Evolutionary conservation across 2,797 vertebrate genomes (phyloP), one percentile per base, ranked within the genome.

Genomic region (Moxostoma hubbsi): DNA sequence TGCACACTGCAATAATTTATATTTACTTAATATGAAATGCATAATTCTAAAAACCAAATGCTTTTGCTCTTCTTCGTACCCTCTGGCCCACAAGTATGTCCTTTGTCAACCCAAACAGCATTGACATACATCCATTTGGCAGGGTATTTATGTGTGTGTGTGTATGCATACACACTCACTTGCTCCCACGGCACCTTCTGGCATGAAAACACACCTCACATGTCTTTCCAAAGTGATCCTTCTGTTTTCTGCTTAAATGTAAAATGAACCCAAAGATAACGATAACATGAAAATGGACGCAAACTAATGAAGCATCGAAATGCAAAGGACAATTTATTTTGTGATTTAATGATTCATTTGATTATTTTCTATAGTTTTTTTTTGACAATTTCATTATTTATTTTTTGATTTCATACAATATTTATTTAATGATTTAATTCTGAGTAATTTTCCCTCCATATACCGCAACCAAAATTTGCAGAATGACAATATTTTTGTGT

Each of bases 161-260:
- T 57, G 50, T 82, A 73, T 45, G 51, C 57, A 75, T 36, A 65
- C 59, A 71, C 50, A 36, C 76, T 79, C 24, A 36, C 82, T 64
- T 72, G 55, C 71, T 87, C 91, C 86, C 89, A 69, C 84, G 88
- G 86, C 90, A 91, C 89, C 85, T 87, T 86, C 90, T 93, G 89
- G 89, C 89, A 90, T 81, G 76, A 85, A 82, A 77, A 87, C 88
- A 85, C 92, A 92, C 92, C 93, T 93, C 89, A 88, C 92, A 90
- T 91, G 90, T 92, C 89, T 86, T 86, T 93, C 89, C 86, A 86
- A 94, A 94, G 91, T 89, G 87, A 90, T 88, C 85, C 89, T 89
- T 86, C 84, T 90, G 89, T 89, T 91, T 89, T 88, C 86, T 46
- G 73, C 87, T 93, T 90, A 90, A 91, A 91, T 89, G 91, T 90